Evolutionary conservation across 2,888 invertebrate species (phyloP).

Genomic region (Diarsia rubi): DNA sequence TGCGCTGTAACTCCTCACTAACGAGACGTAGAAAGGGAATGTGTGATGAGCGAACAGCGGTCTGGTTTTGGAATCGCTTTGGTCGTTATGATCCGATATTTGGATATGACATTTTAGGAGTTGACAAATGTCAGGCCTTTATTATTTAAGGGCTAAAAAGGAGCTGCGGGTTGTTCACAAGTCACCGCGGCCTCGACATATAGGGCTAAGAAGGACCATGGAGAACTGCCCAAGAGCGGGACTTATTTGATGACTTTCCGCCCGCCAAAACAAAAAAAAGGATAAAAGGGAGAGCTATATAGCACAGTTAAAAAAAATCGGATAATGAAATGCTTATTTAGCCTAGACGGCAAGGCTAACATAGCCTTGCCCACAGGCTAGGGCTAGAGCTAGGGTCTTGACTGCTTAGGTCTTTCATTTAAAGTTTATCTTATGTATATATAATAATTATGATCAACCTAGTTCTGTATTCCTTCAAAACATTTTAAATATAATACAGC

Average conservation of each 20-base stretch:
- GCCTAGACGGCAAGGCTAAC: not conserved
- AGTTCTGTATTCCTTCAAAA: too few relatives aligned
- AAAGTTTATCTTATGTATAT: not conserved
- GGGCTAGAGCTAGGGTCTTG: too few relatives aligned
- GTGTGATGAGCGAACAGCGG: constrained; percentile 47
- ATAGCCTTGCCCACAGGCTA: too few relatives aligned
- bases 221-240: too few relatives aligned
- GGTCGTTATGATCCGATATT: not conserved
- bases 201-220: too few relatives aligned
- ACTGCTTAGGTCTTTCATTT: not conserved
- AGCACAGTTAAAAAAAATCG: not conserved
- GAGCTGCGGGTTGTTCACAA: too few relatives aligned
- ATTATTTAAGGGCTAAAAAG: not conserved
- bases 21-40: constrained; percentile 77
- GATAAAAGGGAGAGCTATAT: not conserved
- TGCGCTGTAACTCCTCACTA: constrained; percentile 88
- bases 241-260: too few relatives aligned
- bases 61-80: not conserved
- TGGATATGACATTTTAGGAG: not conserved
- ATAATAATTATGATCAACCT: not conserved
- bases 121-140: not conserved
- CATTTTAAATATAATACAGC: not conserved
- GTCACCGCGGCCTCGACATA: too few relatives aligned
- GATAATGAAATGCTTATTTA: not conserved
- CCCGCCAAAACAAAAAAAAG: too few relatives aligned